These are phyloP conservation scores for Epinotia ramella DNA, from an alignment of 2,888 invertebrate species.

Conservation along the genomic window DNA sequence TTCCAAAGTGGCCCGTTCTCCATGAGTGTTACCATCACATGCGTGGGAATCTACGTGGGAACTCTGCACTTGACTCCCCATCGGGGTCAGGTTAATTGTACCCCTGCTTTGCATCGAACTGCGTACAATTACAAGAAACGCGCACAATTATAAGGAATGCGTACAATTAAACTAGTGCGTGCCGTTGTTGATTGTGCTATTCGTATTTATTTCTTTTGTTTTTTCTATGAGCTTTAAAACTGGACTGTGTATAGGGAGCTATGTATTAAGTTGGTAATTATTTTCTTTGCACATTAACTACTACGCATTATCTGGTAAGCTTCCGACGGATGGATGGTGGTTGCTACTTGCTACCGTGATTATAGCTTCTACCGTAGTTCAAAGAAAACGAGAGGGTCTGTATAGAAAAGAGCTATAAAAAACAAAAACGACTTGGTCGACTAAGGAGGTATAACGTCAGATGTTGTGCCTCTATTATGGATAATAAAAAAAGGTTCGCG, in stretches of 20 bases:
- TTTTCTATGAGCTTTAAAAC: conserved; percentile 17
- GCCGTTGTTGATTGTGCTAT: conserved; percentile 22
- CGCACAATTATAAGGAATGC: conserved; percentile 13
- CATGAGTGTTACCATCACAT: not conserved
- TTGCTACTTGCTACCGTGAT: not conserved
- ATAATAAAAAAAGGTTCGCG: too few species aligned
- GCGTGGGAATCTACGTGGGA: conserved; percentile 42
- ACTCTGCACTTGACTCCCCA: conserved; percentile 41
- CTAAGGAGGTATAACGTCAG: too few species aligned
- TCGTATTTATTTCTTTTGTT: conserved; percentile 17
- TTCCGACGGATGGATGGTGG: conserved; percentile 10
- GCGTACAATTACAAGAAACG: conserved; percentile 25
- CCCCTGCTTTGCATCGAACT: conserved; percentile 35
- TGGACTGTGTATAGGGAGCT: not conserved
- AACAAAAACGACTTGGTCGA: not conserved
- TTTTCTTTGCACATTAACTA: conserved; percentile 8
- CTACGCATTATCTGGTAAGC: conserved; percentile 6
- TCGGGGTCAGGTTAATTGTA: conserved; percentile 39
- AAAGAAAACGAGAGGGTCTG: not conserved
- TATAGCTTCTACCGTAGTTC: not conserved
- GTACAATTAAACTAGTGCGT: conserved; percentile 22
- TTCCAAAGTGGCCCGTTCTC: conserved; percentile 3
- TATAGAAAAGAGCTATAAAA: not conserved
- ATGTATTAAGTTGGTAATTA: conserved; percentile 8
- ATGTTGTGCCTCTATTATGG: not conserved